Evolutionary conservation across 2,113 vertebrate genomes (phyloP).

Genomic region (Electrona antarctica): DNA sequence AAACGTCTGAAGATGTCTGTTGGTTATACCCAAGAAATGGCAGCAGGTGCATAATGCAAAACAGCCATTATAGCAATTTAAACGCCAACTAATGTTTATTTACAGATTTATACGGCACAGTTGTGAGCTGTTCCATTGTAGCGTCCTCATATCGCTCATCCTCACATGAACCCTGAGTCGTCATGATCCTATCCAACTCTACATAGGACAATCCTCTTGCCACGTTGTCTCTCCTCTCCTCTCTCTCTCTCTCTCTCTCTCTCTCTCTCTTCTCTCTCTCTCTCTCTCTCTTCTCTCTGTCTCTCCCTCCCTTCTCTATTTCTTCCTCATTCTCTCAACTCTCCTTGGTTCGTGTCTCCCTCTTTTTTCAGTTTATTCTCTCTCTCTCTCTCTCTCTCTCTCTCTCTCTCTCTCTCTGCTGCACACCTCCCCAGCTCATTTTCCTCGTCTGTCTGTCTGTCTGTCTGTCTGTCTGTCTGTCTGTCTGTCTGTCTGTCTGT

Average conservation of each 20-base stretch:
- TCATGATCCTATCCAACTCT: slow-evolving; percentile 47
- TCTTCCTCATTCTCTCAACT: slow-evolving; percentile 55
- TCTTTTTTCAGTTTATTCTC: slow-evolving; percentile 3
- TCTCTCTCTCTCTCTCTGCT: not conserved
- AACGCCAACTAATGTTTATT: slow-evolving; percentile 62
- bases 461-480: slow-evolving; percentile 17
- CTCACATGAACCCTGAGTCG: slow-evolving; percentile 71
- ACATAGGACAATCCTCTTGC: slow-evolving; percentile 69
- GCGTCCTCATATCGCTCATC: slow-evolving; percentile 45
- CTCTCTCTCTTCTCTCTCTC: slow-evolving; percentile 36
- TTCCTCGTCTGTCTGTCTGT: not conserved
- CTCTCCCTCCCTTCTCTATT: slow-evolving; percentile 14
- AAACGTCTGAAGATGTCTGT: slow-evolving; percentile 21
- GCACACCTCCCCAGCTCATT: not conserved
- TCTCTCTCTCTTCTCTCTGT: slow-evolving; percentile 20
- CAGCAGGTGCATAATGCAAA: slow-evolving; percentile 22
- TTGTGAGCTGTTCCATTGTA: slow-evolving; percentile 24
- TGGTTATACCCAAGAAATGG: slow-evolving; percentile 1
- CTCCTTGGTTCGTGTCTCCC: not conserved
- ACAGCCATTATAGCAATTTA: slow-evolving; percentile 52
- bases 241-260: slow-evolving; percentile 16
- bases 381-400: not conserved
- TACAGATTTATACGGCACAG: not conserved
- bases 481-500: slow-evolving; percentile 10
- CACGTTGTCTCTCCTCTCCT: slow-evolving; percentile 76